Conservation (phyloP, 2,888 invertebrate species). For the Amphipyra tragopoginis region DNA sequence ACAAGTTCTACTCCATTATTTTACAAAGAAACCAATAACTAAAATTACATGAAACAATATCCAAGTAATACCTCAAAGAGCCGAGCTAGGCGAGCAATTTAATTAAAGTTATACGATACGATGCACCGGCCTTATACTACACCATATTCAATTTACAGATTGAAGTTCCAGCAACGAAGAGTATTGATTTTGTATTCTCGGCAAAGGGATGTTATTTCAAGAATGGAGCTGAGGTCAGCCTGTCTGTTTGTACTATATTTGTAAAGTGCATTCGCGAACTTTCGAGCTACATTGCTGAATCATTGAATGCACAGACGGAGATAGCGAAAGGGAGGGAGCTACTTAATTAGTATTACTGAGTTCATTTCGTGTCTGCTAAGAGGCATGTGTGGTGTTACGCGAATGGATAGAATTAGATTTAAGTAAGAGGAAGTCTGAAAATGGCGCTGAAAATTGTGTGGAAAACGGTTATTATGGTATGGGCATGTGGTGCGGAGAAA, state of each 20-base stretch:
- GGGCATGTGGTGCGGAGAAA: no score
- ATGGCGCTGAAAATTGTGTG: no score
- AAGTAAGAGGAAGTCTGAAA: no score
- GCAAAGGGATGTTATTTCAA: conserved; percentile 38
- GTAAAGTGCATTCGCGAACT: no score
- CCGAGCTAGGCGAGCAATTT: neutral
- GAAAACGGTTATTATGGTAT: no score
- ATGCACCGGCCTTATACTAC: neutral
- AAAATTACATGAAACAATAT: neutral
- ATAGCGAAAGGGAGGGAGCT: no score
- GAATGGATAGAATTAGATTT: no score
- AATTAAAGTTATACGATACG: conserved; percentile 8
- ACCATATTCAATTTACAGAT: conserved; percentile 21
- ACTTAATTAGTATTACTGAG: no score
- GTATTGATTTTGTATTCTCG: conserved; percentile 49
- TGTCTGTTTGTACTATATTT: neutral
- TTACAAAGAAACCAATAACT: neutral
- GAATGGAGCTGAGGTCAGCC: conserved; percentile 14
- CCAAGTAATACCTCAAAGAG: conserved; percentile 1
- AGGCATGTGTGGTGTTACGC: no score
- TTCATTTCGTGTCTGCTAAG: no score
- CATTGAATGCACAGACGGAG: no score
- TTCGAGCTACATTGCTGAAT: no score
- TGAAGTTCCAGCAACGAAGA: conserved; percentile 6
- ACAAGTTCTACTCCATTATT: neutral